Evolutionary conservation across 2,888 invertebrate species (phyloP).

Genomic region (Amphipoea lucens): DNA sequence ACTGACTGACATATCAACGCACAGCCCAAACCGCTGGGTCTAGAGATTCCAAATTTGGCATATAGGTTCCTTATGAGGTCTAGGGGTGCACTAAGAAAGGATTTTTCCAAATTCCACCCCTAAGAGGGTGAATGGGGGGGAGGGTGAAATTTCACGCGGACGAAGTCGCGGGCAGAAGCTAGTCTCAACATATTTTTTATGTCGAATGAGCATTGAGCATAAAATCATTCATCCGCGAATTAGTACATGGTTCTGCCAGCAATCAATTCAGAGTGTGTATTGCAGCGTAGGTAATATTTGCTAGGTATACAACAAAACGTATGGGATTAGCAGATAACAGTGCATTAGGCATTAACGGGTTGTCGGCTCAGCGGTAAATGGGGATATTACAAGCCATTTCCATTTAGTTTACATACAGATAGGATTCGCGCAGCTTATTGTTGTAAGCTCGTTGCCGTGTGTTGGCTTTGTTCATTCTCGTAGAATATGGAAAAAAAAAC

Average conservation of each 20-base stretch:
- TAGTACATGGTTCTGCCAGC: background rate
- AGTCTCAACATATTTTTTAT: too few relatives aligned
- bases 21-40: too few relatives aligned
- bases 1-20: too few relatives aligned
- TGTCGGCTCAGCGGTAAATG: slow-evolving; percentile 30
- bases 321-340: slow-evolving; percentile 33
- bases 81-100: too few relatives aligned
- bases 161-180: too few relatives aligned
- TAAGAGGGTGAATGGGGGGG: too few relatives aligned
- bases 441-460: background rate
- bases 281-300: background rate
- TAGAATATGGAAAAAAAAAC: background rate
- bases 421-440: slow-evolving; percentile 6
- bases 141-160: too few relatives aligned
- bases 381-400: slow-evolving; percentile 36
- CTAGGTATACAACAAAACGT: slow-evolving; percentile 24
- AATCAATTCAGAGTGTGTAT: slow-evolving; percentile 18
- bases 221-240: background rate
- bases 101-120: too few relatives aligned
- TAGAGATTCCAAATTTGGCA: too few relatives aligned
- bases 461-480: background rate
- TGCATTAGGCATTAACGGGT: slow-evolving; percentile 39
- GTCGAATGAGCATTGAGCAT: background rate
- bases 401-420: slow-evolving; percentile 35
- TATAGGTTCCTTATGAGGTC: too few relatives aligned